Percentiles rank a stretch among this genome's conserved stretches.
Conservation (phyloP, 1,140 invertebrate genomes). For the Leucophenga varia region DNA sequence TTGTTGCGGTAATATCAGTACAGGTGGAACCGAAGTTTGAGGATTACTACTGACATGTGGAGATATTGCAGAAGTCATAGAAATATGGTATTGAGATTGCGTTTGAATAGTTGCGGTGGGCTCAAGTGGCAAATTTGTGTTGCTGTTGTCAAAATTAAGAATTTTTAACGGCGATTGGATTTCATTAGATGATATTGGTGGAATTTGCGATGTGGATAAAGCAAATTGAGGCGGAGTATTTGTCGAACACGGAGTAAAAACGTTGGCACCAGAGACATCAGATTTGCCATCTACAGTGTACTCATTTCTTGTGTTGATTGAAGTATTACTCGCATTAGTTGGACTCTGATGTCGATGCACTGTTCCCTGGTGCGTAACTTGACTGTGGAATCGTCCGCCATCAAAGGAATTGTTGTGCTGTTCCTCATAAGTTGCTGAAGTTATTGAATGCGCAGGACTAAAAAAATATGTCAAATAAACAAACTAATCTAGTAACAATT, state of each 20-base stretch:
- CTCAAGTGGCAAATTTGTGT: too few relatives aligned
- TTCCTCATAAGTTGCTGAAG: conserved; percentile 48
- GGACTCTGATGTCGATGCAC: conserved; percentile 1
- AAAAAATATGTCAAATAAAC: conserved; percentile 8
- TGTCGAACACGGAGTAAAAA: background rate
- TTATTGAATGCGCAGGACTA: conserved; percentile 51
- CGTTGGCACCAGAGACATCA: too few relatives aligned
- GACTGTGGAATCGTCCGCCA: conserved; percentile 36
- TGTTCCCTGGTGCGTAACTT: background rate
- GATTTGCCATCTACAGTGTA: background rate
- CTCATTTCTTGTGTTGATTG: background rate
- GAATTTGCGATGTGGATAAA: background rate
- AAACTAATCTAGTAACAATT: conserved; percentile 1
- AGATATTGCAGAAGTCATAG: background rate
- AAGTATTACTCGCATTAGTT: background rate
- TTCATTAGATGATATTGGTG: too few relatives aligned
- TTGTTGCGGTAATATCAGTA: conserved; percentile 11
- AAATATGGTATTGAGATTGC: too few relatives aligned
- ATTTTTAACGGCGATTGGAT: background rate
- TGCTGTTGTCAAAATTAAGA: background rate
- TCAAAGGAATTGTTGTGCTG: conserved; percentile 51
- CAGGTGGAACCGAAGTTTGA: background rate
- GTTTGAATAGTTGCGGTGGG: conserved; percentile 1
- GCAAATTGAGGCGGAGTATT: background rate
- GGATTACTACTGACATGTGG: background rate